Base-by-base conservation (phyloP, 2,888 invertebrate species). In the Rhagium mordax region DNA sequence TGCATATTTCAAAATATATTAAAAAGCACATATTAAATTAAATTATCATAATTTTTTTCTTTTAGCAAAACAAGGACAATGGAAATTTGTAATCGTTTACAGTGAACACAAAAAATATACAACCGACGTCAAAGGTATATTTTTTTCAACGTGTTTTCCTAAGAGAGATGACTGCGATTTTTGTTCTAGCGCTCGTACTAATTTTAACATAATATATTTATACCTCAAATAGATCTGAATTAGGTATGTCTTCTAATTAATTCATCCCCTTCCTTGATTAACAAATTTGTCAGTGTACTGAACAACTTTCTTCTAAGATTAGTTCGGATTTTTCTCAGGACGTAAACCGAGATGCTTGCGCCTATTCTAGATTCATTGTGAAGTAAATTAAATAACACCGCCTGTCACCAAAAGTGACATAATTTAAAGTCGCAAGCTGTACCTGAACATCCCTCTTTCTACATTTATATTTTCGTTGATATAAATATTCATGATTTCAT, bases 341-440 rank as follows among this genome's bases (percentile, higher is more conserved):
- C 21, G 24, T 53, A 53, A 53, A 53, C 21, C 59, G 59, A 33
- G 10, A 33, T 16, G 59, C 29, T 59, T 59, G 59, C 33, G 29
- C 33, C 18, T 18, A 33, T 41, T 41, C 41, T 13, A 41, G 59
- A 59, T 59, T 59, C 33, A 59, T 33, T 18, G 33, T 59, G 59
- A 59, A 18, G 59, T 59, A 59, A 59, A 59, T 59, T 59, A 59
- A 33, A 59, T 59, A 59, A 59, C 33, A 59, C 59, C 33, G 59
- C 59, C 33, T 59, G 59, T 59, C 59, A 59, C 59, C 33, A 59
- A 59, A 33, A 59, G 59, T 59, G 59, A 59, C 18, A 59, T 59
- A 33, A 59, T 59, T 33, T 59, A 59, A 59, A 59, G 33, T 33
- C 16, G 33, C 59, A 59, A 59, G 55, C 59, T 20, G 33, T 59